Percentiles rank a stretch among this genome's conserved stretches.
Evolutionary conservation across 2,113 vertebrate genomes (phyloP).

Genomic region (Scartelaos histophorus): DNA sequence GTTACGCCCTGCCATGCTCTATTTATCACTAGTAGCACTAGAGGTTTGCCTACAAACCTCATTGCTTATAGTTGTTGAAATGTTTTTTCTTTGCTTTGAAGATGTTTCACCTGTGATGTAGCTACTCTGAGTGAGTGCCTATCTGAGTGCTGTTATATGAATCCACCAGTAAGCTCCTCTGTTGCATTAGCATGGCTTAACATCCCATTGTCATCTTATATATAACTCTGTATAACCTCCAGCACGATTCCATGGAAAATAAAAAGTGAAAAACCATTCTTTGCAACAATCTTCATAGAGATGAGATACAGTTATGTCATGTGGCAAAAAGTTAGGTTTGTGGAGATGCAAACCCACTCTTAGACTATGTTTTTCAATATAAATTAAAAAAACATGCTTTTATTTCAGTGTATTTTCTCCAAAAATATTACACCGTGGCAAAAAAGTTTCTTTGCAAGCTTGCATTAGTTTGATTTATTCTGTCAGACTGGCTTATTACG

Average conservation of each 20-base stretch:
- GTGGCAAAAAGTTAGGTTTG: no score
- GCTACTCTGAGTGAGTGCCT: slow-evolving; percentile 33
- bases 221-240: no score
- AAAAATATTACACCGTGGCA: no score
- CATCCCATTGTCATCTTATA: slow-evolving; percentile 8
- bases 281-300: no score
- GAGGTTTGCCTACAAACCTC: slow-evolving; percentile 40
- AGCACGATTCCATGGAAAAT: no score
- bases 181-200: slow-evolving; percentile 7
- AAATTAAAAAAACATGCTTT: no score
- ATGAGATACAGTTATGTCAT: no score
- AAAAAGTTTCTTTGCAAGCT: slow-evolving; percentile 16
- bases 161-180: slow-evolving; percentile 23
- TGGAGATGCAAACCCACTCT: no score
- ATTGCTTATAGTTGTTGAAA: slow-evolving; percentile 37
- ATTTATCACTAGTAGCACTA: slow-evolving; percentile 53
- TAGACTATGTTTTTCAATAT: no score
- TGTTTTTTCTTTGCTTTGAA: slow-evolving; percentile 54
- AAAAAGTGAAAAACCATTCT: no score
- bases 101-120: slow-evolving; percentile 33
- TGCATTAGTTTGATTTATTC: slow-evolving; percentile 11
- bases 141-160: slow-evolving; percentile 28
- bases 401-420: no score
- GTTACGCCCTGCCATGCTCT: slow-evolving; percentile 49
- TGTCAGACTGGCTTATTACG: not conserved